phyloP scores from a whole-genome alignment of 1,140 invertebrate species.

The Vollenhovia emeryi region DNA sequence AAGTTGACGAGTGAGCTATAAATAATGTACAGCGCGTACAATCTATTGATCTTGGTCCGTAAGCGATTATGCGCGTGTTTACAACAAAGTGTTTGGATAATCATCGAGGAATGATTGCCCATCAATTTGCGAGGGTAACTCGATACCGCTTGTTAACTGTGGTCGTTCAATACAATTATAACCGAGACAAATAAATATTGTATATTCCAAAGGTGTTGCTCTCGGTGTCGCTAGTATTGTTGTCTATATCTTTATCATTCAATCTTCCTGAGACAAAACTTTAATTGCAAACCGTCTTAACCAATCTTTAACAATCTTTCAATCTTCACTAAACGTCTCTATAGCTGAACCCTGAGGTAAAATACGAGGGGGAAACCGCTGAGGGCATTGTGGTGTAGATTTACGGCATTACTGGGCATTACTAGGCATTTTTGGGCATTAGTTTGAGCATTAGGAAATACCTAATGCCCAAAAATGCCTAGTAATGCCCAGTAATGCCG shows the following conservation, averaged over 20 bases:
- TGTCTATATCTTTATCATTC: background rate
- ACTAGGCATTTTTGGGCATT: too few species aligned
- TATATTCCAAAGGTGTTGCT: background rate
- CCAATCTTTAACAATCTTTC: background rate
- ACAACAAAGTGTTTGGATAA: slow-evolving; percentile 17
- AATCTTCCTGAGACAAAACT: background rate
- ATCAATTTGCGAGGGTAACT: background rate
- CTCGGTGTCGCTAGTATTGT: background rate
- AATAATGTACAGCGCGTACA: slow-evolving; percentile 6
- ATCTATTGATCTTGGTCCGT: background rate
- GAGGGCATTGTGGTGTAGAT: too few species aligned
- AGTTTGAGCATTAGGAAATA: too few species aligned
- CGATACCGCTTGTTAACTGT: background rate
- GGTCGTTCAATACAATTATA: background rate
- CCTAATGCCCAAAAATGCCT: too few species aligned
- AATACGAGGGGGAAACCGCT: background rate
- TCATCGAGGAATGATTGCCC: background rate
- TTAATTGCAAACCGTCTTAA: background rate
- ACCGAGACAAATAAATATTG: background rate
- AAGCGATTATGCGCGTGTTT: background rate
- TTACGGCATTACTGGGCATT: too few species aligned
- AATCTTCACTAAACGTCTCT: background rate
- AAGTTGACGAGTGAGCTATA: slow-evolving; percentile 11
- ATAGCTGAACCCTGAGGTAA: background rate
- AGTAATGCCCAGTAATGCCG: too few species aligned